Evolutionary conservation across 2,797 vertebrate species (phyloP), one percentile per base, ranked within the genome.

Genomic region (Oophaga sylvatica): DNA sequence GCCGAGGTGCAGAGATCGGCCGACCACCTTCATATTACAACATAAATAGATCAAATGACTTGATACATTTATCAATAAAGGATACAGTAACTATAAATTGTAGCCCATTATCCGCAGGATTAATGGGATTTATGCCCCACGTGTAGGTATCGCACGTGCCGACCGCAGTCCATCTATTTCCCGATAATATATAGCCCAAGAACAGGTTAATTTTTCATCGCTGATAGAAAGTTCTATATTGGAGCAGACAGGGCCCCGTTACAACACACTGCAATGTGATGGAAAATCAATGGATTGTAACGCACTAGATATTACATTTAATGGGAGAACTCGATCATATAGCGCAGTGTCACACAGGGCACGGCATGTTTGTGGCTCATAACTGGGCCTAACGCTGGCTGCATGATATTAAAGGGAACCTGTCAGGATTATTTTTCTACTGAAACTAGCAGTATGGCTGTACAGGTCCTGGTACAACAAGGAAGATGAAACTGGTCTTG

Each of bases 241-340:
- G 60, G 31, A 48, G 60, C 80, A 45, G 80, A 81, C 80, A 53
- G 62, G 35, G 20, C 22, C 29, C 79, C 29, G 22, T 63, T 80
- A 65, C 45, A 81, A 67, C 60, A 45, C 80, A 81, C 48, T 62
- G 1, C 57, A 45, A 67, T 26, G 60, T 81, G 80, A 81, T 65
- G 41, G 80, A 4, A 81, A 65, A 81, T 81, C 80, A 81, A 65
- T 81, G 80, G 80, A 26, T 81, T 81, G 80, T 26, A 67, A 60
- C 62, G 41, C 1, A 13, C 20, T 20, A 45, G 60, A 81, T 81
- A 81, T 81, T 81, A 48, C 80, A 48, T 81, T 26, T 65, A 65
- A 81, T 81, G 80, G 35, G 20, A n/a, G 60, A 65, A 45, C 9
- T 63, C 59, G 11, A 80, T 80, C 57, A 60, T 80, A 60, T 31